Conservation (phyloP, 2,797 vertebrate genomes). For the Agapornis canus region DNA sequence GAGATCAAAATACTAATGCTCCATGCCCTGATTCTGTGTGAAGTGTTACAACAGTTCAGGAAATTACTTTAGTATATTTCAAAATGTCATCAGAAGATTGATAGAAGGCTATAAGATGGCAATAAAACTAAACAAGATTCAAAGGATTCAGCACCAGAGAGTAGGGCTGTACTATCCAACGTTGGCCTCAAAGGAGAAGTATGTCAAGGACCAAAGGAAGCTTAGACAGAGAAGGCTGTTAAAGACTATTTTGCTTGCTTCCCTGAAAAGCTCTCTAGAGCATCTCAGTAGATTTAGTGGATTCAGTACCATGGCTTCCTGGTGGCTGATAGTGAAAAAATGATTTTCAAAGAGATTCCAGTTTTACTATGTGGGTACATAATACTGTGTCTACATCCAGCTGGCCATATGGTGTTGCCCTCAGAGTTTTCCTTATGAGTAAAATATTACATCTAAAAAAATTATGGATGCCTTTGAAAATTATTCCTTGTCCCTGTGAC, state of each 20-base stretch:
- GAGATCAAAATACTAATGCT: neutral
- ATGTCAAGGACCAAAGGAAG: neutral
- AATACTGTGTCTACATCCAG: neutral
- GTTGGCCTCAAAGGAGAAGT: neutral
- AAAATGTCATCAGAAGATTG: neutral
- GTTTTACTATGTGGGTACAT: neutral
- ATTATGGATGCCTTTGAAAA: slow-evolving; percentile 7
- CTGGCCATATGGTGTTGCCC: neutral
- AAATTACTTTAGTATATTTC: slow-evolving; percentile 8
- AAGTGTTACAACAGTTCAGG: neutral
- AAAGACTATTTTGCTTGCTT: slow-evolving; percentile 28
- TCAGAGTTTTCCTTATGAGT: neutral
- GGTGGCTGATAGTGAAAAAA: neutral
- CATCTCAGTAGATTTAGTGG: slow-evolving; percentile 21
- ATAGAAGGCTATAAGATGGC: neutral
- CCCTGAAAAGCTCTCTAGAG: neutral
- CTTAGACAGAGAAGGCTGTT: neutral
- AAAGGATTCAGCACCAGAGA: neutral
- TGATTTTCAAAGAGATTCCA: neutral
- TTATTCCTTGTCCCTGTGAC: neutral
- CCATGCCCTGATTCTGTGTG: neutral
- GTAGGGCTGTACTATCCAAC: neutral
- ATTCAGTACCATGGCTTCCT: neutral
- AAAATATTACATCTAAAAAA: neutral
- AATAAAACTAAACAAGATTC: slow-evolving; percentile 30